Percentiles rank a stretch among this genome's conserved stretches.
Conservation (phyloP, 2,888 invertebrate genomes). For the Nomada goodeniana region DNA sequence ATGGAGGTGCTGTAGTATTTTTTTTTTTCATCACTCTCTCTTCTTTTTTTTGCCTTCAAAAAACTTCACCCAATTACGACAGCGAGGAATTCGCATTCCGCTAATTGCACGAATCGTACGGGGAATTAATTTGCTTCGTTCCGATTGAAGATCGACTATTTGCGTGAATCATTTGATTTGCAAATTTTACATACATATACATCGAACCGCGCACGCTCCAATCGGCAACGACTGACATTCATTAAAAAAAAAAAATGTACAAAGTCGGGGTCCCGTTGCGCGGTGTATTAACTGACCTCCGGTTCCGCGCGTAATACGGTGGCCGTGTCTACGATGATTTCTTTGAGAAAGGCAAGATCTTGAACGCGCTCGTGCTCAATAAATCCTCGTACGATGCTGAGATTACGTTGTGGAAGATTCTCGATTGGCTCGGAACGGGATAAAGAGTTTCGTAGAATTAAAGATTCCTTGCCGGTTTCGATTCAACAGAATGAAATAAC, state of each 20-base stretch:
- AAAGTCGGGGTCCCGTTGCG: slow-evolving; percentile 24
- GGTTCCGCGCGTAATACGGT: slow-evolving; percentile 54
- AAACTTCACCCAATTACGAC: too few relatives aligned
- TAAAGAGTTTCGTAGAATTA: too few relatives aligned
- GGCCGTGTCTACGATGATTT: slow-evolving; percentile 57
- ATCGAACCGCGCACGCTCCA: not conserved
- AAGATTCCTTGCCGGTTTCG: too few relatives aligned
- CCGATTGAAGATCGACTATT: too few relatives aligned
- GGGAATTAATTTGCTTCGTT: too few relatives aligned
- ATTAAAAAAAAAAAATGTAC: slow-evolving; percentile 36
- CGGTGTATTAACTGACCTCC: slow-evolving; percentile 40
- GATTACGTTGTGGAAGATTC: not conserved
- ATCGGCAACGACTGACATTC: not conserved
- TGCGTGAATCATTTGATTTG: too few relatives aligned
- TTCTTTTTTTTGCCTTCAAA: too few relatives aligned
- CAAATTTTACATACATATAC: too few relatives aligned
- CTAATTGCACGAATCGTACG: too few relatives aligned
- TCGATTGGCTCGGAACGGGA: not conserved
- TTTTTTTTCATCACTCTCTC: too few relatives aligned
- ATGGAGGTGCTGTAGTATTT: not conserved
- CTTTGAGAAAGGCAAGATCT: slow-evolving; percentile 60
- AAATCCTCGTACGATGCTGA: slow-evolving; percentile 38
- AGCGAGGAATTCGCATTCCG: too few relatives aligned
- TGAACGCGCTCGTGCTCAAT: slow-evolving; percentile 45
- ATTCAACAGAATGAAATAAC: too few relatives aligned